These are phyloP conservation scores for Tyria jacobaeae DNA, from an alignment of 2,888 invertebrate genomes.

Conservation along the genomic window DNA sequence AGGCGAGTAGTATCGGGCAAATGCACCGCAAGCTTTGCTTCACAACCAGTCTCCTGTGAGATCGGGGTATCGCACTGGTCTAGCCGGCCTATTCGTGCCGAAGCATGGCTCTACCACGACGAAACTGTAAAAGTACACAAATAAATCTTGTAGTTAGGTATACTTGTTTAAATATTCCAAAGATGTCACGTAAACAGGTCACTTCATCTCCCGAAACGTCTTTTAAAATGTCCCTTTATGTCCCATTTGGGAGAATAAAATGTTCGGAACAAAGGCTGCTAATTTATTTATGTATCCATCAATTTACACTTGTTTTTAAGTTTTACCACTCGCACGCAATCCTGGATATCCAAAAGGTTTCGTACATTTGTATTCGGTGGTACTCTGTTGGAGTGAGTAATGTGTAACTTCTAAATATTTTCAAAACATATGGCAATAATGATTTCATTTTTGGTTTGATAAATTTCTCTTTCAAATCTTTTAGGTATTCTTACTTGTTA, in stretches of 20 bases:
- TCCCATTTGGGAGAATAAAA: constrained; percentile 31
- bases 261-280: constrained; percentile 24
- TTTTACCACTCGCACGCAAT: constrained; percentile 27
- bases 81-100: too few relatives aligned
- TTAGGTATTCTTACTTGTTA: not conserved
- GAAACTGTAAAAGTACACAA: not conserved
- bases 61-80: too few relatives aligned
- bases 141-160: not conserved
- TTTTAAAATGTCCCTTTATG: constrained; percentile 31
- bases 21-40: too few relatives aligned
- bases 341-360: constrained; percentile 24
- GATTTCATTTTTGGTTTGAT: not conserved
- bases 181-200: not conserved
- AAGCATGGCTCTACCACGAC: too few relatives aligned
- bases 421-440: not conserved
- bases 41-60: too few relatives aligned
- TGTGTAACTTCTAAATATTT: not conserved
- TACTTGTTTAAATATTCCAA: not conserved
- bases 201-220: not conserved
- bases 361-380: constrained; percentile 24
- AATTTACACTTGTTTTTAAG: constrained; percentile 35
- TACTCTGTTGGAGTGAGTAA: constrained; percentile 5
- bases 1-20: too few relatives aligned
- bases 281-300: constrained; percentile 35
- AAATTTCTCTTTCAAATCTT: not conserved